Evolutionary conservation across 2,797 vertebrate species (phyloP).

Genomic region (Pseudotriccus pelzelni): DNA sequence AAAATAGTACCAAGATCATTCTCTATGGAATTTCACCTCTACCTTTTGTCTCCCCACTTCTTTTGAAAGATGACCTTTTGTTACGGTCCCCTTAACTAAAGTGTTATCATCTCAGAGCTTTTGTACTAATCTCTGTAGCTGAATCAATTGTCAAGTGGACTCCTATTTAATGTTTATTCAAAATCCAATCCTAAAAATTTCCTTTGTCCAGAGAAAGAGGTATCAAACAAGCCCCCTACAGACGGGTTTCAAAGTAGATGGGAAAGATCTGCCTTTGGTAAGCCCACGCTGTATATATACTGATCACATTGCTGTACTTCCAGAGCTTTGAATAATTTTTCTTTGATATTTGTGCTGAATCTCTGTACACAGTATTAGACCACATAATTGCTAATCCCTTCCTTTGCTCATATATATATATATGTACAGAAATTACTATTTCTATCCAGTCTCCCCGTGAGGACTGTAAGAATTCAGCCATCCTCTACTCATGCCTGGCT

Average conservation of each 20-base stretch:
- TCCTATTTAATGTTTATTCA: not conserved
- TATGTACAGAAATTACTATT: not conserved
- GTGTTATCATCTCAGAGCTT: not conserved
- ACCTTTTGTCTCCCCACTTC: not conserved
- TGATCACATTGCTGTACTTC: not conserved
- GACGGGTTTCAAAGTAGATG: not conserved
- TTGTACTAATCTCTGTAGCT: not conserved
- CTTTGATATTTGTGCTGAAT: not conserved
- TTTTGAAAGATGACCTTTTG: not conserved
- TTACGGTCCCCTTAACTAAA: not conserved
- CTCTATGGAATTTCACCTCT: not conserved
- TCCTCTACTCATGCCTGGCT: not conserved
- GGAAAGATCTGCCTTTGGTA: not conserved
- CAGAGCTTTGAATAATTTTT: not conserved
- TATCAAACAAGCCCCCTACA: not conserved
- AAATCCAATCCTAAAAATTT: not conserved
- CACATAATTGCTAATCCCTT: not conserved
- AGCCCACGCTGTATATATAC: fast-evolving
- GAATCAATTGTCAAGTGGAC: not conserved
- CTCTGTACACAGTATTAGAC: not conserved
- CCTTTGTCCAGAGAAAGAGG: not conserved
- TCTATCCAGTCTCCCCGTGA: fast-evolving
- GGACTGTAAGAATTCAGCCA: not conserved
- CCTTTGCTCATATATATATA: not conserved
- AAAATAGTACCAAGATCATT: not conserved